Evolutionary conservation across 1,140 invertebrate genomes (phyloP), one percentile per base, ranked within the genome.

Genomic region (Cepaea nemoralis): DNA sequence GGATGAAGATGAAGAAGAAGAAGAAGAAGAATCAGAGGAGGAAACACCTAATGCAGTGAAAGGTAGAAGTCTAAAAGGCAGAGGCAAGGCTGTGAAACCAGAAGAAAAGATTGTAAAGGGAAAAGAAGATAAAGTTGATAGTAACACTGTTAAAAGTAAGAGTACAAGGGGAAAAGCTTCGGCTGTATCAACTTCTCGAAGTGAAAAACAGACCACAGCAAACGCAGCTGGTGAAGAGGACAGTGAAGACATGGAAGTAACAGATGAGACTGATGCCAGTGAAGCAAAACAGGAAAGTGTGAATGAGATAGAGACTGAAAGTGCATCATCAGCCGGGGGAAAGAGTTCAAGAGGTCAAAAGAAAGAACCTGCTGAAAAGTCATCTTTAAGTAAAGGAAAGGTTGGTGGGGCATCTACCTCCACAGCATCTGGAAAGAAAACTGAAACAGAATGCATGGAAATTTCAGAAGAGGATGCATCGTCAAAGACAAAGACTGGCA

Each of bases 361-460:
- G 40, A 33, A 40, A 27, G 71, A 74, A 12, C 33, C 33, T 16
- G 35, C 39, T 10, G 48, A 59, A n/a, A 71, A 82, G n/a, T 22
- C 70, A 73, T 73, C 67, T 1, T 59, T 63, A 16, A 33, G 59
- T 10, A 24, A 31, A 63, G 67, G 59, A 39, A 77, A 33, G 5
- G 35, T 35, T 66, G 27, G 59, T 24, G 50, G 12, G 55, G 50
- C 33, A 48, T 22, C 48, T 48, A 77, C 73, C 39, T 27, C 35
- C 19, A 48, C 77, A 48, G n/a, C 81, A 50, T 55, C 0, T 33
- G 27, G 70, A 45, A 67, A 33, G 22, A 73, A 59, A 74, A 37
- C 59, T 40, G n/a, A 63, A 31, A 71, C 75, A 83, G 82, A 82
- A 27, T n/a, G 77, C 69, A 81, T 73, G 31, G 81, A 84, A 79